phyloP scores from a whole-genome alignment of 1,140 invertebrate species.

The Euwallacea similis region DNA sequence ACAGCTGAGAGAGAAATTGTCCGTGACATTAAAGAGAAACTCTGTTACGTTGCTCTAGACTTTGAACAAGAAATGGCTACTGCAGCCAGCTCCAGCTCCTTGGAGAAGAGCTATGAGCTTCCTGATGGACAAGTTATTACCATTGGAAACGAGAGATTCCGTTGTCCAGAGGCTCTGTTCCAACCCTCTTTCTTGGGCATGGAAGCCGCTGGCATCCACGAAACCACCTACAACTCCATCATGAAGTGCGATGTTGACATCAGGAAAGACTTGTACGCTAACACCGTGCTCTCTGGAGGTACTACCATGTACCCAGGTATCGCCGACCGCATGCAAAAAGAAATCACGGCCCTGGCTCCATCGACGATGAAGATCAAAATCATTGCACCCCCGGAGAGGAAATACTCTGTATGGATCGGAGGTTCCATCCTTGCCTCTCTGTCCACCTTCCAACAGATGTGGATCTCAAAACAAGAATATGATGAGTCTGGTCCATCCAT shows the following conservation, averaged over 20 bases:
- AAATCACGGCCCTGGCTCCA: constrained; percentile 77
- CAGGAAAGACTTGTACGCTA: constrained; percentile 85
- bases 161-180: constrained; percentile 91
- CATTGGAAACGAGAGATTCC: constrained; percentile 92
- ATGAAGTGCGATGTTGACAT: constrained; percentile 70
- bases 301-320: constrained; percentile 70
- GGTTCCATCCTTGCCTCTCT: too few species aligned
- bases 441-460: too few species aligned
- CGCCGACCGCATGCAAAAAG: constrained; percentile 68
- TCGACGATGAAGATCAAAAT: constrained; percentile 91
- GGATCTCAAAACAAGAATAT: too few species aligned
- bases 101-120: constrained; percentile 78
- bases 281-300: constrained; percentile 84
- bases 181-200: constrained; percentile 89
- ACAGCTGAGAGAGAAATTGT: constrained; percentile 90
- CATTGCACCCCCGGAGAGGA: constrained; percentile 89
- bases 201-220: constrained; percentile 89
- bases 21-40: constrained; percentile 60
- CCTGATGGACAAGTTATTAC: constrained; percentile 58
- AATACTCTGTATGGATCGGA: constrained; percentile 72
- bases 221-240: constrained; percentile 80
- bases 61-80: constrained; percentile 96
- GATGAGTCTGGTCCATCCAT: constrained; percentile 68
- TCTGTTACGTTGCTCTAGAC: constrained; percentile 87
- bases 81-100: constrained; percentile 80